These are phyloP conservation scores for Eufriesea mexicana DNA, from an alignment of 1,140 invertebrate species.

Conservation along the genomic window DNA sequence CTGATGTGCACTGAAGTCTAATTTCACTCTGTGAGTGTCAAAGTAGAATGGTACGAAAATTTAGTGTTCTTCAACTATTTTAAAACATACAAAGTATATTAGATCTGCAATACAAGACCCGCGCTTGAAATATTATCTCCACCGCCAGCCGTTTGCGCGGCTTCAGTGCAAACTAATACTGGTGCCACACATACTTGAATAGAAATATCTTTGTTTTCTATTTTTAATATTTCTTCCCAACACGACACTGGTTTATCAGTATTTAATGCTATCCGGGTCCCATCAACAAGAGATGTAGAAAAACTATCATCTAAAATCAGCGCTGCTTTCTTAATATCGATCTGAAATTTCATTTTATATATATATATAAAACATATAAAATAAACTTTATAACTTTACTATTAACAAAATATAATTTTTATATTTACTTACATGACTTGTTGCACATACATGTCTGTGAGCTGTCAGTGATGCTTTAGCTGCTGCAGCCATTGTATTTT, in stretches of 20 bases:
- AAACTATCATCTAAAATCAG: conserved; percentile 94
- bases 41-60: neutral
- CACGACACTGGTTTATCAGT: conserved; percentile 91
- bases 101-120: conserved; percentile 90
- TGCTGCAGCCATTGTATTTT: conserved; percentile 89
- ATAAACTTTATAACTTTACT: neutral
- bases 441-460: conserved; percentile 93
- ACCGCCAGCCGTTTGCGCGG: conserved; percentile 92
- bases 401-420: neutral
- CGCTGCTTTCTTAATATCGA: conserved; percentile 87
- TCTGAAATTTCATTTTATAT: conserved; percentile 73
- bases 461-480: conserved; percentile 93
- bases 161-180: conserved; percentile 92
- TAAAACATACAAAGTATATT: conserved; percentile 47
- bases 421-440: conserved; percentile 82
- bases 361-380: neutral
- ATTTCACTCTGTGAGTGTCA: neutral
- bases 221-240: conserved; percentile 87
- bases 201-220: conserved; percentile 78
- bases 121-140: conserved; percentile 95
- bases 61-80: neutral
- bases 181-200: conserved; percentile 92
- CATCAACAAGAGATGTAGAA: conserved; percentile 84
- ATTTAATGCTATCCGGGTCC: conserved; percentile 85
- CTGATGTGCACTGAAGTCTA: conserved; percentile 6